phyloP scores from a whole-genome alignment of 2,888 invertebrate species.

The Gortyna flavago region DNA sequence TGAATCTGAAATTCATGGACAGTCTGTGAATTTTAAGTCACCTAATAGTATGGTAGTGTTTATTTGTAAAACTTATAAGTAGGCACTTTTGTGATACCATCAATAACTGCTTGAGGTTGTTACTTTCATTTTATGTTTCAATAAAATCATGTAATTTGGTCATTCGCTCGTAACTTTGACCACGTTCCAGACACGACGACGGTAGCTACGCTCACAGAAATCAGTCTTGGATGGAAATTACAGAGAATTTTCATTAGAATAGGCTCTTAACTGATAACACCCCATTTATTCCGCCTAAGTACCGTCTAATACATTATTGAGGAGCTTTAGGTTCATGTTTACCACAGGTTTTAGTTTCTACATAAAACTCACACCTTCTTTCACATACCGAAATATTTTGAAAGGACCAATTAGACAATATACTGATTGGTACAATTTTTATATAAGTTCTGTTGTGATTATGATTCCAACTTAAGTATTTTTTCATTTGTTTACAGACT shows the following conservation, averaged over 20 bases:
- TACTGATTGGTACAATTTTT: background rate
- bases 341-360: slow-evolving; percentile 28
- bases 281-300: slow-evolving; percentile 67
- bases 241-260: slow-evolving; percentile 73
- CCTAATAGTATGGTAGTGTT: background rate
- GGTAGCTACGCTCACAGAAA: slow-evolving; percentile 68
- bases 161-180: slow-evolving; percentile 52
- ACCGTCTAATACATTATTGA: slow-evolving; percentile 52
- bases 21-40: background rate
- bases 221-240: slow-evolving; percentile 72
- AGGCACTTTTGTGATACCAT: background rate
- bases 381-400: background rate
- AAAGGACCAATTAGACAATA: background rate
- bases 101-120: too few relatives aligned
- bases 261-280: slow-evolving; percentile 69
- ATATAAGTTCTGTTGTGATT: background rate
- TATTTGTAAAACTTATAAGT: background rate
- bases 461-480: too few relatives aligned
- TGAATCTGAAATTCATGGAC: background rate
- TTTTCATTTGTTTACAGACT: background rate
- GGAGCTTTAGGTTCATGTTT: slow-evolving; percentile 19
- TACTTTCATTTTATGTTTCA: background rate
- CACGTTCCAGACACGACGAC: slow-evolving; percentile 44
- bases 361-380: background rate
- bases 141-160: background rate